Evolutionary conservation across 92 coral and sea anemone genomes (phyloP).

Genomic region (Blastomussa wellsi): DNA sequence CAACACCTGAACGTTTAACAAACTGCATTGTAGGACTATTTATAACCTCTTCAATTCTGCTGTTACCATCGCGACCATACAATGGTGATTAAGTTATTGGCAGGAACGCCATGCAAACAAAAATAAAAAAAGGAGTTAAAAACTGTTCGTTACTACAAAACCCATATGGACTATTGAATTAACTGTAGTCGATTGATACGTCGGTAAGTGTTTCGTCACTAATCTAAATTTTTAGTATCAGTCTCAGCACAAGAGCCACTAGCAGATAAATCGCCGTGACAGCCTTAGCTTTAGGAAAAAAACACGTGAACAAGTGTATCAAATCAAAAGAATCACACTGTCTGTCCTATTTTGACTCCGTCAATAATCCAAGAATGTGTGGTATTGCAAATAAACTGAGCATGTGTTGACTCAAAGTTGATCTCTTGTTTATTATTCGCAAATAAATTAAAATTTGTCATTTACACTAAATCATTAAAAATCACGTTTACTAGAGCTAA

Average conservation of each 20-base stretch:
- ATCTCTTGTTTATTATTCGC: neutral
- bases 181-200: too few relatives aligned
- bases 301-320: too few relatives aligned
- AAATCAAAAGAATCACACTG: too few relatives aligned
- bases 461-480: neutral
- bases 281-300: too few relatives aligned
- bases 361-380: neutral
- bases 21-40: too few relatives aligned
- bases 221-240: too few relatives aligned
- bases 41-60: neutral
- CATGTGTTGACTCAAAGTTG: neutral
- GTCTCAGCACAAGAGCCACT: neutral
- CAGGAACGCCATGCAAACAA: neutral
- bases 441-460: neutral
- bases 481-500: neutral
- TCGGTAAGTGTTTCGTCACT: too few relatives aligned
- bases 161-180: too few relatives aligned
- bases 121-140: too few relatives aligned
- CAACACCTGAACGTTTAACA: neutral
- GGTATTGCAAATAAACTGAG: neutral
- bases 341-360: neutral
- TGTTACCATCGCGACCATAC: too few relatives aligned
- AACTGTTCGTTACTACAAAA: too few relatives aligned
- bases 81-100: neutral
- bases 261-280: too few relatives aligned